A percentile compares a stretch with the other conserved stretches of the same genome.
Evolutionary conservation across 2,888 invertebrate species (phyloP).

Genomic region (Morpho deidamia): DNA sequence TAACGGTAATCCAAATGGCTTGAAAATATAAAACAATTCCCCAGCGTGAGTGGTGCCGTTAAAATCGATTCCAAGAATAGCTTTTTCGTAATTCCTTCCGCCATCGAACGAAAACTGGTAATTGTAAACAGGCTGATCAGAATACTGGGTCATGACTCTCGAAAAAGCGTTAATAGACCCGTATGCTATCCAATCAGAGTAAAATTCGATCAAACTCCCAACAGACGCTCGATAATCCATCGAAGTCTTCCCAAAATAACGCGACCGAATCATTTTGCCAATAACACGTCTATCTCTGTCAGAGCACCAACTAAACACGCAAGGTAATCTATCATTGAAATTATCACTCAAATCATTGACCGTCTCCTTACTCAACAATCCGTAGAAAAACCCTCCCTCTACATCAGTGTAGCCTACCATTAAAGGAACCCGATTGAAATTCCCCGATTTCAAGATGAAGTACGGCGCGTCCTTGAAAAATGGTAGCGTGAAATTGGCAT

Average conservation of each 20-base stretch:
- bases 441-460: slow-evolving; percentile 47
- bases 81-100: slow-evolving; percentile 51
- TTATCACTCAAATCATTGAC: slow-evolving; percentile 47
- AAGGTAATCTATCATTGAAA: slow-evolving; percentile 52
- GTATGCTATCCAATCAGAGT: slow-evolving; percentile 59
- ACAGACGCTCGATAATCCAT: slow-evolving; percentile 27
- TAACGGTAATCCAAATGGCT: slow-evolving; percentile 48
- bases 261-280: slow-evolving; percentile 40
- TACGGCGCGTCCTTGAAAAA: slow-evolving; percentile 61
- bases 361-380: slow-evolving; percentile 41
- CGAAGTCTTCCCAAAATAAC: slow-evolving; percentile 51
- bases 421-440: slow-evolving; percentile 56
- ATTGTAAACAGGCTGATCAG: slow-evolving; percentile 50
- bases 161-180: slow-evolving; percentile 47
- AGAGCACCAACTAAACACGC: slow-evolving; percentile 56
- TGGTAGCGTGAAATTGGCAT: slow-evolving; percentile 46
- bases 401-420: slow-evolving; percentile 49
- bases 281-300: slow-evolving; percentile 40
- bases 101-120: slow-evolving; percentile 62
- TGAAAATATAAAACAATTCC: slow-evolving; percentile 64
- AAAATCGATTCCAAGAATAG: slow-evolving; percentile 35
- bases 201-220: slow-evolving; percentile 42
- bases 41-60: slow-evolving; percentile 56
- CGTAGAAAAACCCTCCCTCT: slow-evolving; percentile 61
- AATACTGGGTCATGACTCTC: slow-evolving; percentile 40